These are phyloP conservation scores for Xanthia icteritia DNA, from an alignment of 2,888 invertebrate genomes.

Conservation along the genomic window DNA sequence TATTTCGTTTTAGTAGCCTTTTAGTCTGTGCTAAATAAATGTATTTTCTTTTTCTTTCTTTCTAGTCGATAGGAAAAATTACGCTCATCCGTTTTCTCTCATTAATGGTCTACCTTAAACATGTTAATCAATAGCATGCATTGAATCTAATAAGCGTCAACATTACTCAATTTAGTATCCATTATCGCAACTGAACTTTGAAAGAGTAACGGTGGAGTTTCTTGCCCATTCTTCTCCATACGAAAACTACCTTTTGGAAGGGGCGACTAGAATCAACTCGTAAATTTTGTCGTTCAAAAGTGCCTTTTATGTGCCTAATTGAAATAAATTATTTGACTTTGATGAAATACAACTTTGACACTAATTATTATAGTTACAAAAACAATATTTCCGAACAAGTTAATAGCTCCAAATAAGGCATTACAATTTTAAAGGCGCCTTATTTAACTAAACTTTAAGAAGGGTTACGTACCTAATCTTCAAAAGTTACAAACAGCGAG, in stretches of 20 bases:
- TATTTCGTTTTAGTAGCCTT: too few relatives aligned
- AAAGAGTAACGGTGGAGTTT: too few relatives aligned
- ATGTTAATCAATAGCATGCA: not conserved
- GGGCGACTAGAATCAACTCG: too few relatives aligned
- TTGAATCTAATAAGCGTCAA: not conserved
- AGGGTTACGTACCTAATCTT: slow-evolving; percentile 75
- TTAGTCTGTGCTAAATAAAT: too few relatives aligned
- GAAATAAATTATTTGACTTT: too few relatives aligned
- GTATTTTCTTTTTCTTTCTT: too few relatives aligned
- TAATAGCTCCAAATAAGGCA: slow-evolving; percentile 41
- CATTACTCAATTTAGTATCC: not conserved
- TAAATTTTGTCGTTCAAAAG: too few relatives aligned
- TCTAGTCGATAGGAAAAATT: not conserved
- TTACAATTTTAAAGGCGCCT: slow-evolving; percentile 52
- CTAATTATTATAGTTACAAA: not conserved
- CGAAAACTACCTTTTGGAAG: too few relatives aligned
- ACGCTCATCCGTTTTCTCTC: not conserved
- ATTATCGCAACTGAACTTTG: too few relatives aligned
- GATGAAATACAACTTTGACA: not conserved
- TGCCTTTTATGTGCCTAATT: too few relatives aligned
- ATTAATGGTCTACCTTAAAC: not conserved
- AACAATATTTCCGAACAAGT: slow-evolving; percentile 16
- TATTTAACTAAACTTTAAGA: slow-evolving; percentile 63
- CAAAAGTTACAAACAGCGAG: slow-evolving; percentile 73
- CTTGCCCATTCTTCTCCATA: too few relatives aligned